phyloP scores from a whole-genome alignment of 2,797 vertebrate genomes.

The Clarias platycephalus region DNA sequence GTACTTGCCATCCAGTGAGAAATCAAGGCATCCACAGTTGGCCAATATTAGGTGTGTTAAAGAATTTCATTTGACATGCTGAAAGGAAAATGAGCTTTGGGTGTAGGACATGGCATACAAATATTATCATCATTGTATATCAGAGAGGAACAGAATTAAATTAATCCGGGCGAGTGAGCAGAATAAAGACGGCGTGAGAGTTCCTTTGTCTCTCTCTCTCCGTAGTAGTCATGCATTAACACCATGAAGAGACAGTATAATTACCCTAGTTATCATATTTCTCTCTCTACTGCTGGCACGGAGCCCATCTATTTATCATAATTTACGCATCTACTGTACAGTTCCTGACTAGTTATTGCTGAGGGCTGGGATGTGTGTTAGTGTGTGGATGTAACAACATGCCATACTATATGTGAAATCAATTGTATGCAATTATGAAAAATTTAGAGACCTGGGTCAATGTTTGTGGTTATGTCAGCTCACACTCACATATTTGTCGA shows the following conservation, averaged over 20 bases:
- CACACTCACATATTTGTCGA: not conserved
- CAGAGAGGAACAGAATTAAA: slow-evolving; percentile 24
- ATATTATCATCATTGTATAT: slow-evolving; percentile 24
- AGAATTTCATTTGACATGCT: slow-evolving; percentile 38
- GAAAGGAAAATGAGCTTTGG: slow-evolving; percentile 32
- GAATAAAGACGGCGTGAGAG: not conserved
- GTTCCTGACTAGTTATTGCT: not conserved
- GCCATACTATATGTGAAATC: not conserved
- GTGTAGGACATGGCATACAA: slow-evolving; percentile 24
- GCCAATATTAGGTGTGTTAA: slow-evolving; percentile 13
- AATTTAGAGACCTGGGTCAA: too few species aligned
- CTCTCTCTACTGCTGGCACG: not conserved
- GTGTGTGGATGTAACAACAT: not conserved
- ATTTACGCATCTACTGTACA: not conserved
- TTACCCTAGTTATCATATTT: slow-evolving; percentile 12
- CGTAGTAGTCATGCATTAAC: not conserved
- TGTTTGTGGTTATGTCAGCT: not conserved
- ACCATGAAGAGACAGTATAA: slow-evolving; percentile 9
- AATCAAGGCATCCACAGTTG: not conserved
- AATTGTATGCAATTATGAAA: not conserved
- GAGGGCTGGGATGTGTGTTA: not conserved
- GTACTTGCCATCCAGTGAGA: slow-evolving; percentile 3
- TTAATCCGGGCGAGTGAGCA: slow-evolving; percentile 16
- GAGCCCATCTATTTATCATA: not conserved
- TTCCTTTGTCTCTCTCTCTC: not conserved